These are phyloP conservation scores for Arrhamphus sclerolepis DNA, from an alignment of 2,797 vertebrate species.

Conservation along the genomic window DNA sequence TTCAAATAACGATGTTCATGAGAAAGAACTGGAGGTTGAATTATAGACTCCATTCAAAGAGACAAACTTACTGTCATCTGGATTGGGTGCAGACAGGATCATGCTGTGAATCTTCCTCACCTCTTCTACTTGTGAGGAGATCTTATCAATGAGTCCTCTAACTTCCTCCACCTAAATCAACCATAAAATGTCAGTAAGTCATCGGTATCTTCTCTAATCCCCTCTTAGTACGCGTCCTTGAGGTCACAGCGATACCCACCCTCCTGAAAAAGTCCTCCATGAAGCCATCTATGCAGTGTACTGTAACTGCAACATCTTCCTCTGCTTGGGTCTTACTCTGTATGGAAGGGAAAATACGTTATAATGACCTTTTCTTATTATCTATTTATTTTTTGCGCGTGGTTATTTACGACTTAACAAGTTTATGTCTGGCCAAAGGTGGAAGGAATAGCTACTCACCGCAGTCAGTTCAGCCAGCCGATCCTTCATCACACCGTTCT, in stretches of 20 bases:
- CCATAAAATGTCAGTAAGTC: background rate
- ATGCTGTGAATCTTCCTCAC: slow-evolving; percentile 93
- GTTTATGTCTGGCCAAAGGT: background rate
- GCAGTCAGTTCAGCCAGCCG: slow-evolving; percentile 81
- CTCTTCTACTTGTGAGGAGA: slow-evolving; percentile 88
- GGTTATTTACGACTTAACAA: background rate
- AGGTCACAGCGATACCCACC: slow-evolving; percentile 69
- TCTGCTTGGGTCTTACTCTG: slow-evolving; percentile 84
- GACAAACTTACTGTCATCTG: slow-evolving; percentile 88
- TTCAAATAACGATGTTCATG: background rate
- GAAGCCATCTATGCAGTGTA: slow-evolving; percentile 86
- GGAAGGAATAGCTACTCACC: slow-evolving; percentile 73
- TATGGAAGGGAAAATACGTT: background rate
- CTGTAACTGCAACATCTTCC: slow-evolving; percentile 81
- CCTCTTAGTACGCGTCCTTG: background rate
- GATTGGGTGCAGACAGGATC: slow-evolving; percentile 93
- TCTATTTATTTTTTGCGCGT: too few species aligned
- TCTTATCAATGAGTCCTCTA: slow-evolving; percentile 84
- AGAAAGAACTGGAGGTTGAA: background rate
- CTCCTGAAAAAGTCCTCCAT: slow-evolving; percentile 95
- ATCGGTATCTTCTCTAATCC: background rate
- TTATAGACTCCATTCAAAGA: too few species aligned
- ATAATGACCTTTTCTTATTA: too few species aligned
- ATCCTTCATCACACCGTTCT: slow-evolving; percentile 82
- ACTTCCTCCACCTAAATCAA: slow-evolving; percentile 89